A percentile compares a stretch with the other conserved stretches of the same genome.
These are phyloP conservation scores for Tipula vernalis DNA, from an alignment of 2,888 invertebrate species.

Conservation along the genomic window DNA sequence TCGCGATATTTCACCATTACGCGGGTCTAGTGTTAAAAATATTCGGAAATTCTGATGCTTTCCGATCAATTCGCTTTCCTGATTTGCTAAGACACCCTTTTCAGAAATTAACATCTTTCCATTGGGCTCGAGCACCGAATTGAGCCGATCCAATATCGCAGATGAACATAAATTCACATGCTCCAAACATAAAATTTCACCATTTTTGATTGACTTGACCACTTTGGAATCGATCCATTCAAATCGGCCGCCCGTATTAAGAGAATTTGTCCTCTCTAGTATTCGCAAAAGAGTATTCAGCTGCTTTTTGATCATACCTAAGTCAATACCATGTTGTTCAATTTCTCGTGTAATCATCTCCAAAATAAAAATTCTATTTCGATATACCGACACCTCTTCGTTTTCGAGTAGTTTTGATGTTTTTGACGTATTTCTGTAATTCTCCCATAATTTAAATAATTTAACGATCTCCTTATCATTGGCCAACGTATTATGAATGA, in stretches of 20 bases:
- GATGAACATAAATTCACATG: constrained; percentile 94
- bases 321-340: neutral
- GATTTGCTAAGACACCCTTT: constrained; percentile 65
- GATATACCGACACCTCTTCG: neutral
- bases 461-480: constrained; percentile 9
- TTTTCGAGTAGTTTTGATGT: neutral
- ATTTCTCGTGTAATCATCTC: neutral
- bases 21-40: constrained; percentile 90
- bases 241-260: constrained; percentile 79
- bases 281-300: constrained; percentile 15
- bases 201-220: constrained; percentile 70
- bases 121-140: constrained; percentile 86
- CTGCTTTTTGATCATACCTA: neutral
- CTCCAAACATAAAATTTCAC: constrained; percentile 75
- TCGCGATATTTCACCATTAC: constrained; percentile 89
- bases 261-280: constrained; percentile 39
- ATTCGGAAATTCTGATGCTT: constrained; percentile 88
- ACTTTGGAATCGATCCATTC: constrained; percentile 87
- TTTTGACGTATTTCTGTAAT: neutral
- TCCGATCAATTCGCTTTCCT: constrained; percentile 50
- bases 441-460: neutral
- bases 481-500: constrained; percentile 22
- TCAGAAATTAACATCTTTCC: constrained; percentile 85
- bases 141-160: constrained; percentile 91
- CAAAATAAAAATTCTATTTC: neutral